Conservation (phyloP, 2,888 invertebrate species). For the Cantharis rustica region DNA sequence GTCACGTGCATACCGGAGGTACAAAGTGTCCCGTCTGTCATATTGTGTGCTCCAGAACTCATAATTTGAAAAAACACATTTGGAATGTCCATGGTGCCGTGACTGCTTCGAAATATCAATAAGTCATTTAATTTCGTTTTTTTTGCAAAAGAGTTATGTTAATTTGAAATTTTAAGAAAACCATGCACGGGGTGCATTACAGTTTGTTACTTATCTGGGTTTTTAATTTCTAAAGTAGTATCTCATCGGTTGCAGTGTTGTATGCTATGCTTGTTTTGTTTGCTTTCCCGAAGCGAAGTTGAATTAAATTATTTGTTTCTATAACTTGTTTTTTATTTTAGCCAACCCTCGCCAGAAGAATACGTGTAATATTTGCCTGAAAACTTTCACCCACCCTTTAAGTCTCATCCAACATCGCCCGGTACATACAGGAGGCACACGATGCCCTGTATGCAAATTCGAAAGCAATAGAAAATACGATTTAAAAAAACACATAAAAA, state of each 20-base stretch:
- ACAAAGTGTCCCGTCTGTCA: slow-evolving; percentile 58
- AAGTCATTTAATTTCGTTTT: neutral
- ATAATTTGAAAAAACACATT: slow-evolving; percentile 43
- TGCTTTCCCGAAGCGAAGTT: neutral
- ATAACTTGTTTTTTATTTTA: neutral
- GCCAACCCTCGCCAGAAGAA: neutral
- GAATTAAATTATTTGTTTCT: neutral
- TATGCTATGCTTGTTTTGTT: neutral
- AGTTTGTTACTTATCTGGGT: neutral
- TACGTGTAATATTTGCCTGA: neutral
- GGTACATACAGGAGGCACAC: slow-evolving; percentile 1
- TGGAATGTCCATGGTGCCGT: slow-evolving; percentile 26
- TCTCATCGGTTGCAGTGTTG: neutral
- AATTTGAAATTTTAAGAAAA: neutral
- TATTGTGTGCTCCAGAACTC: slow-evolving; percentile 56
- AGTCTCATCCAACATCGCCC: slow-evolving; percentile 3
- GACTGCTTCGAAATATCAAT: neutral
- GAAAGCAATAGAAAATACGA: neutral
- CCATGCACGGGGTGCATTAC: neutral
- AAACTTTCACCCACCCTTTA: slow-evolving; percentile 1
- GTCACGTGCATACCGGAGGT: slow-evolving; percentile 58
- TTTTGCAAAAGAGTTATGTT: neutral
- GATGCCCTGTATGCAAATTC: neutral
- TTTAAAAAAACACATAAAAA: neutral
- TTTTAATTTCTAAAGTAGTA: neutral